phyloP scores from a whole-genome alignment of 1,140 invertebrate species.

The Aphelinus certus region DNA sequence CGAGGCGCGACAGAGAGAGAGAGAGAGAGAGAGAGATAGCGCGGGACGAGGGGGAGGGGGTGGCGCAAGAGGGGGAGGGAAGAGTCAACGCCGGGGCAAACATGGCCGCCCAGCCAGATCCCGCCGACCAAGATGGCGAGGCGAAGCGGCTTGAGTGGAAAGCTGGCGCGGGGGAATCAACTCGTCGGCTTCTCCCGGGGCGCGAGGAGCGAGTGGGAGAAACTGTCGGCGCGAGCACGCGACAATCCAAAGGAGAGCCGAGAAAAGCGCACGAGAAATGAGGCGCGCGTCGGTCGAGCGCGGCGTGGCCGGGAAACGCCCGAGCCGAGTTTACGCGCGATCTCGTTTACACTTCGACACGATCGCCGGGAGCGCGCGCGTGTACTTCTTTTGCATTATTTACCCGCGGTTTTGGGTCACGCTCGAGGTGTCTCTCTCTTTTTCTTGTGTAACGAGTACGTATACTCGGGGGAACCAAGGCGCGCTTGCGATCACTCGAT shows the following conservation, averaged over 20 bases:
- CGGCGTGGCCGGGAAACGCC: constrained; percentile 14
- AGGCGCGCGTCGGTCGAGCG: not conserved
- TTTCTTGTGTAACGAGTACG: too few relatives aligned
- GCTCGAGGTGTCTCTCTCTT: too few relatives aligned
- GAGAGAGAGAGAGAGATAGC: not conserved
- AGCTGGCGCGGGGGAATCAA: not conserved
- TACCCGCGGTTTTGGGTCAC: too few relatives aligned
- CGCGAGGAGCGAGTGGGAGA: not conserved
- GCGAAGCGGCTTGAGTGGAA: not conserved
- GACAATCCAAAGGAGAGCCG: not conserved
- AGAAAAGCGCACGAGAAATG: not conserved
- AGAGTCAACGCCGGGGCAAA: constrained; percentile 41
- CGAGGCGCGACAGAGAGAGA: not conserved
- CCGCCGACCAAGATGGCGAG: constrained; percentile 62
- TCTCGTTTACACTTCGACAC: too few relatives aligned
- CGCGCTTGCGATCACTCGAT: too few relatives aligned
- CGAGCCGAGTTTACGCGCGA: not conserved
- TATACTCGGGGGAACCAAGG: too few relatives aligned
- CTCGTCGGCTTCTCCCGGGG: too few relatives aligned
- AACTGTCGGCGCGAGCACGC: not conserved
- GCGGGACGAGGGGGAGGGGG: not conserved
- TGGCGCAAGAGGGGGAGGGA: not conserved
- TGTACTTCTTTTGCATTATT: too few relatives aligned
- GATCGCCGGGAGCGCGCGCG: too few relatives aligned
- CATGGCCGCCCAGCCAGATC: constrained; percentile 59